phyloP scores from a whole-genome alignment of 2,888 invertebrate genomes.

The Pollenia amentaria region DNA sequence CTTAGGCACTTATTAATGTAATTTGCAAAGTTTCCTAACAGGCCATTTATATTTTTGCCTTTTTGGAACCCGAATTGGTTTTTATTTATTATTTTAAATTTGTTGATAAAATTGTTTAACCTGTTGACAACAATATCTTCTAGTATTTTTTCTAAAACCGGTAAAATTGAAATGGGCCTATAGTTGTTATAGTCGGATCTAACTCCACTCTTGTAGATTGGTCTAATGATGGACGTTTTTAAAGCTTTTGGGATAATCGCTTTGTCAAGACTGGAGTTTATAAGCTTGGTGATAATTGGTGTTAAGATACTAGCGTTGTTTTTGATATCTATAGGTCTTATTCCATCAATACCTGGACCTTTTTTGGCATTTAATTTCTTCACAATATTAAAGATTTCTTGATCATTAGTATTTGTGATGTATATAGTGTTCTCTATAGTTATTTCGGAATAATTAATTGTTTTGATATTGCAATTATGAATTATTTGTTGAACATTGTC shows the following conservation, averaged over 20 bases:
- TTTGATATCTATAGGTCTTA: slow-evolving; percentile 3
- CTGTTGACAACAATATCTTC: slow-evolving; percentile 1
- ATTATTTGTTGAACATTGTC: too few relatives aligned
- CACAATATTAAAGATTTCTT: background rate
- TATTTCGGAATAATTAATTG: too few relatives aligned
- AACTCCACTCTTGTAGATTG: background rate
- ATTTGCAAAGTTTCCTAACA: slow-evolving; percentile 11
- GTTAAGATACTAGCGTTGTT: background rate
- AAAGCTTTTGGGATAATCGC: background rate
- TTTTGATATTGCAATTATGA: too few relatives aligned
- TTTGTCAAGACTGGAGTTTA: background rate
- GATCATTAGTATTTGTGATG: background rate
- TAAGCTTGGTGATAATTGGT: background rate
- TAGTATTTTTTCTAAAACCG: background rate
- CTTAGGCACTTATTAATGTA: background rate
- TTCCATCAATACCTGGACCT: background rate
- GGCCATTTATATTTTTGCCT: slow-evolving; percentile 45
- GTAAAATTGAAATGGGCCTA: background rate
- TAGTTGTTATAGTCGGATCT: background rate
- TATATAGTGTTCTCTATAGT: too few relatives aligned
- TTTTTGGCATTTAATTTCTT: background rate
- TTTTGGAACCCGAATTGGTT: slow-evolving; percentile 15
- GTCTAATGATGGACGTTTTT: background rate
- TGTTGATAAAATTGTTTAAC: background rate
- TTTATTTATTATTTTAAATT: slow-evolving; percentile 3